phyloP scores from a whole-genome alignment of 2,113 vertebrate species.

The Lota lota region DNA sequence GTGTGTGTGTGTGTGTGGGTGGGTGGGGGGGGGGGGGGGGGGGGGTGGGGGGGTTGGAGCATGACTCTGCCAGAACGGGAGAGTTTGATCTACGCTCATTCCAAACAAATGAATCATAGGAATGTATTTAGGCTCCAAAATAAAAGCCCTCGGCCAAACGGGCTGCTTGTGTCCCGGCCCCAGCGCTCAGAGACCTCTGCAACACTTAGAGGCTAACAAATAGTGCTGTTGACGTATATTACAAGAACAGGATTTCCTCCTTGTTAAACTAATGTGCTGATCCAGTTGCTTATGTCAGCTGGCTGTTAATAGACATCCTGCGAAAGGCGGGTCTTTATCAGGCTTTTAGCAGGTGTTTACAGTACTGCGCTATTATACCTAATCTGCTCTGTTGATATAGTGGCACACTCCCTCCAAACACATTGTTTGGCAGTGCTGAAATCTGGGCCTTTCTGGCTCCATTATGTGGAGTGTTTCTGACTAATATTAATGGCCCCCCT shows the following conservation, averaged over 20 bases:
- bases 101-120: too few relatives aligned
- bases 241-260: constrained; percentile 38
- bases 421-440: constrained; percentile 56
- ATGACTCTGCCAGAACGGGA: background rate
- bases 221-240: constrained; percentile 20
- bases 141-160: constrained; percentile 9
- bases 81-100: background rate
- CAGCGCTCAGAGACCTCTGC: background rate
- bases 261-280: constrained; percentile 43
- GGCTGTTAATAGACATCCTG: constrained; percentile 53
- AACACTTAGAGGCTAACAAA: constrained; percentile 16
- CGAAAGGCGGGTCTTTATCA: constrained; percentile 62
- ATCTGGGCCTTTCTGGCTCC: constrained; percentile 44
- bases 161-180: background rate
- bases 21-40: too few relatives aligned
- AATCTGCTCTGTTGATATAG: constrained; percentile 58
- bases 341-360: constrained; percentile 62
- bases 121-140: background rate
- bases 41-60: too few relatives aligned
- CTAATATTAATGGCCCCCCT: constrained; percentile 27
- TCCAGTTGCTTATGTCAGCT: constrained; percentile 53
- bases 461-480: constrained; percentile 46
- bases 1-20: too few relatives aligned
- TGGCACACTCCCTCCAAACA: constrained; percentile 56
- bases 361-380: constrained; percentile 48